Conservation (phyloP, 35 echinoderm and acorn worm species). For the Patiria miniata region DNA sequence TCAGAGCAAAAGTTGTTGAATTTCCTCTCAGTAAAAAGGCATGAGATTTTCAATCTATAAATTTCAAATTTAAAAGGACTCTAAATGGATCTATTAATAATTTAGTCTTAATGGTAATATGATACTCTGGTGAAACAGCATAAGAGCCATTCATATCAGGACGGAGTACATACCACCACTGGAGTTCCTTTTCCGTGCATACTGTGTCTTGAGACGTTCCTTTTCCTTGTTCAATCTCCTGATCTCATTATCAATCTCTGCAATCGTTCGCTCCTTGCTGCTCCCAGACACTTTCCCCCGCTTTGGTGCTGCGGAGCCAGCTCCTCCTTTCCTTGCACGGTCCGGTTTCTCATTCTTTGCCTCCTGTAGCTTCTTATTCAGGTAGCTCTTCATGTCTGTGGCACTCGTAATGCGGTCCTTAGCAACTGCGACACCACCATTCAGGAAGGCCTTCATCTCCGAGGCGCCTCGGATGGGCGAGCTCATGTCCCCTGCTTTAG, state of each 20-base stretch:
- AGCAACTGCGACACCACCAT: neutral
- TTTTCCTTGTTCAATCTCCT: constrained; percentile 15
- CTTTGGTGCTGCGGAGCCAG: neutral
- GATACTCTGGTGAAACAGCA: too few relatives aligned
- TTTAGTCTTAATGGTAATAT: too few relatives aligned
- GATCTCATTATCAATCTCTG: neutral
- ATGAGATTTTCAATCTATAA: too few relatives aligned
- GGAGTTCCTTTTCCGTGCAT: neutral
- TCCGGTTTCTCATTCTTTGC: constrained; percentile 7
- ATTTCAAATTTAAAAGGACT: too few relatives aligned
- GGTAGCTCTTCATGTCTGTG: constrained; percentile 38
- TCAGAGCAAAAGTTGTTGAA: too few relatives aligned
- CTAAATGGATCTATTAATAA: too few relatives aligned
- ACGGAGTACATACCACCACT: neutral
- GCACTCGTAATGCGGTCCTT: constrained; percentile 23
- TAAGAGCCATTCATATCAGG: too few relatives aligned
- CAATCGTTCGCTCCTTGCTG: neutral
- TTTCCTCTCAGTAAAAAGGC: too few relatives aligned
- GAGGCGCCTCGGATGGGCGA: constrained; percentile 25
- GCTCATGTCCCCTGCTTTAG: neutral
- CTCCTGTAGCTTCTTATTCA: constrained; percentile 36
- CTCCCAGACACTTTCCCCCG: neutral
- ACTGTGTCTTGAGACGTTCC: neutral
- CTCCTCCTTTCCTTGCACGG: neutral
- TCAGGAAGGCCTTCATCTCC: constrained; percentile 42